Conservation (phyloP, 2,888 invertebrate genomes). For the Bembecia ichneumoniformis region DNA sequence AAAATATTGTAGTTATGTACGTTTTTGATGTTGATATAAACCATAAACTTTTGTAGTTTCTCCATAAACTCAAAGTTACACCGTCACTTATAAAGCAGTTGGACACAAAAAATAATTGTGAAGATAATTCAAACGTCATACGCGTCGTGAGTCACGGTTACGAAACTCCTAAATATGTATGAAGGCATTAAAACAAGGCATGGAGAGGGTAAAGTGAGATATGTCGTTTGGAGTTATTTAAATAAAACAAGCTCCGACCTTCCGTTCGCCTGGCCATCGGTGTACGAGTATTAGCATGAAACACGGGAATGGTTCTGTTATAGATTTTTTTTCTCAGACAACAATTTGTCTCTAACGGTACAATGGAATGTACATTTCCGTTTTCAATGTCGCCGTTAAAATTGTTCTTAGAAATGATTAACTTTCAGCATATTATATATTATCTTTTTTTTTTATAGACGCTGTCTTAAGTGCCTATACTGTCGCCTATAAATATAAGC, state of each 20-base stretch:
- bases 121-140: slow-evolving; percentile 28
- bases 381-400: no score
- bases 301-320: slow-evolving; percentile 23
- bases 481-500: no score
- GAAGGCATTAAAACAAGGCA: slow-evolving; percentile 56
- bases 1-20: no score
- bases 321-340: slow-evolving; percentile 16
- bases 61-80: not conserved
- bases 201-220: slow-evolving; percentile 27
- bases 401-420: not conserved
- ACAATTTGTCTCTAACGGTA: slow-evolving; percentile 18
- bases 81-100: not conserved
- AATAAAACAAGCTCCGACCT: slow-evolving; percentile 43
- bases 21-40: no score
- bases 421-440: no score
- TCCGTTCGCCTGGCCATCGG: slow-evolving; percentile 25
- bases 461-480: not conserved
- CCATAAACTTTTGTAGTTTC: no score
- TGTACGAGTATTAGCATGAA: slow-evolving; percentile 33
- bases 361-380: slow-evolving; percentile 8
- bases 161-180: slow-evolving; percentile 46
- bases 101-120: slow-evolving; percentile 19
- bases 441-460: no score
- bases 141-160: slow-evolving; percentile 40
- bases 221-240: slow-evolving; percentile 40